These are phyloP conservation scores for Phalloptychus januarius DNA, from an alignment of 2,797 vertebrate species.

Conservation along the genomic window DNA sequence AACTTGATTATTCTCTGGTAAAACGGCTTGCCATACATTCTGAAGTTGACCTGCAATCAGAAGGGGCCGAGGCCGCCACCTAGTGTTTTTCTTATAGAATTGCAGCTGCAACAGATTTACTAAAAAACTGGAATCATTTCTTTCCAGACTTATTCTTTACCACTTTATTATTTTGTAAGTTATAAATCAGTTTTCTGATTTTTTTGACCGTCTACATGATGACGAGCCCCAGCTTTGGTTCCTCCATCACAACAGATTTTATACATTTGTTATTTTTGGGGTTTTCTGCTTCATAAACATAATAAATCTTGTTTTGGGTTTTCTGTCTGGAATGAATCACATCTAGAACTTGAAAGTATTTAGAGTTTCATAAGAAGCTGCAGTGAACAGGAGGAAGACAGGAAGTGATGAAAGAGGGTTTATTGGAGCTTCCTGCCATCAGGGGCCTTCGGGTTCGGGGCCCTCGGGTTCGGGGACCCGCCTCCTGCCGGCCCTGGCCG, in stretches of 20 bases:
- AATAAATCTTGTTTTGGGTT: no score
- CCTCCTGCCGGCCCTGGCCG: slow-evolving; percentile 72
- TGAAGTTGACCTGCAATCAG: slow-evolving; percentile 7
- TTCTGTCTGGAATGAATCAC: background rate
- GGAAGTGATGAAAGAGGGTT: slow-evolving; percentile 27
- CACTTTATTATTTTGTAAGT: no score
- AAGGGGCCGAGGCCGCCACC: slow-evolving; percentile 25
- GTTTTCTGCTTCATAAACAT: background rate
- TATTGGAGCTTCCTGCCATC: slow-evolving; percentile 47
- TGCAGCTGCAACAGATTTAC: slow-evolving; percentile 5
- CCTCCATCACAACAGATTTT: no score
- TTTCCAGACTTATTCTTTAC: no score
- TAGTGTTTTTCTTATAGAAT: slow-evolving; percentile 17
- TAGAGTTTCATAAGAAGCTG: background rate
- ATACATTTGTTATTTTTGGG: no score
- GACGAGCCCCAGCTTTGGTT: no score
- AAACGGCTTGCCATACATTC: background rate
- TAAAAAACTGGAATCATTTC: background rate
- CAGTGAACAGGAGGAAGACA: background rate
- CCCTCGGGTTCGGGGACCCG: slow-evolving; percentile 16
- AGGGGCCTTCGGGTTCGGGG: background rate
- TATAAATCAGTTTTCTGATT: no score
- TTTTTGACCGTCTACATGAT: no score
- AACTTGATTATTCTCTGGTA: background rate
- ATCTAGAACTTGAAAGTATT: background rate